These are phyloP conservation scores for Parasteatoda tepidariorum DNA, from an alignment of 1,140 invertebrate genomes.

Conservation along the genomic window DNA sequence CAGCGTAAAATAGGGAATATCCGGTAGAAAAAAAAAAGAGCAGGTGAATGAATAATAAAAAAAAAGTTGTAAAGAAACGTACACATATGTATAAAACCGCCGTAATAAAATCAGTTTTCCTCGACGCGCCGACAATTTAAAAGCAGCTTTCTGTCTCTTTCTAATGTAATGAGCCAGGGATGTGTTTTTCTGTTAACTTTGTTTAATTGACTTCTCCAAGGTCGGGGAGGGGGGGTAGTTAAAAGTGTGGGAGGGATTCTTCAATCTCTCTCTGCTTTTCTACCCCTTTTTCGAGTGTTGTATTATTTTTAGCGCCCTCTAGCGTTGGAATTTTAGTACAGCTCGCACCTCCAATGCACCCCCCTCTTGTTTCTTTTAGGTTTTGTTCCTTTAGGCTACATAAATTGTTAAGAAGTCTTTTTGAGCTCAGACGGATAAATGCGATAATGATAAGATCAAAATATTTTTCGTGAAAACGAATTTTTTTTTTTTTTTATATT, in stretches of 20 bases:
- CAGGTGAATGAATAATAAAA: not conserved
- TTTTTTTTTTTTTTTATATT: too few relatives aligned
- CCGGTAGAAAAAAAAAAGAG: not conserved
- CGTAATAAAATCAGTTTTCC: slow-evolving; percentile 50
- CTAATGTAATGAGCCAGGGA: slow-evolving; percentile 41
- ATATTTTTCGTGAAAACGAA: too few relatives aligned
- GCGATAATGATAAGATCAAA: too few relatives aligned
- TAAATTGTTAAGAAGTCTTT: too few relatives aligned
- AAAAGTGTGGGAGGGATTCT: not conserved
- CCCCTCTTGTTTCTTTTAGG: too few relatives aligned
- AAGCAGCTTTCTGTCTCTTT: slow-evolving; percentile 27
- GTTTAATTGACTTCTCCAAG: slow-evolving; percentile 57
- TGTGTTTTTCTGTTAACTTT: slow-evolving; percentile 56
- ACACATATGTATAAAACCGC: slow-evolving; percentile 10
- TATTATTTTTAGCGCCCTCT: slow-evolving; percentile 30
- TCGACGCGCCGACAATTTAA: slow-evolving; percentile 43
- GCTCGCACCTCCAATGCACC: not conserved
- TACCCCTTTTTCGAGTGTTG: not conserved
- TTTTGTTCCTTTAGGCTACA: too few relatives aligned
- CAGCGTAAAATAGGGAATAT: slow-evolving; percentile 40
- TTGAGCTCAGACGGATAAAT: too few relatives aligned
- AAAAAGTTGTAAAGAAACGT: not conserved
- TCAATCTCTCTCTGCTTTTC: slow-evolving; percentile 19
- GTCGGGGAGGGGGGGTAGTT: slow-evolving; percentile 5
- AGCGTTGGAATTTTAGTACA: slow-evolving; percentile 11